These are phyloP conservation scores for Myiothlypis chrysogaster DNA, from an alignment of 2,797 vertebrate species.

Conservation along the genomic window DNA sequence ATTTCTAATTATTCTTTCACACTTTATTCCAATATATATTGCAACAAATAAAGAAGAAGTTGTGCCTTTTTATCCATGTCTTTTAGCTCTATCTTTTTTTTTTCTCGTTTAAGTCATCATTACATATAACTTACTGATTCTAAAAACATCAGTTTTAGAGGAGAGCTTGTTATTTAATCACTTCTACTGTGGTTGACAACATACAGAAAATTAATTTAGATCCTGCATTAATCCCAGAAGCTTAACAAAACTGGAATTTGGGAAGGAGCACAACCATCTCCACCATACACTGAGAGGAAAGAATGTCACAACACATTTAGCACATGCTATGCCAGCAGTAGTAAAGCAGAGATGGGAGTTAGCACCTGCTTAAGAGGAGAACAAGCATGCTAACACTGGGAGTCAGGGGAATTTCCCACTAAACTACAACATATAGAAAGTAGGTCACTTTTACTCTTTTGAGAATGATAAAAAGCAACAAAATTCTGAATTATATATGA, in stretches of 20 bases:
- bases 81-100: background rate
- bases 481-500: conserved; percentile 60
- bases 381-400: conserved; percentile 26
- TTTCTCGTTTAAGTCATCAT: background rate
- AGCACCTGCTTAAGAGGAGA: conserved; percentile 59
- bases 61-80: background rate
- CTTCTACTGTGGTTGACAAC: background rate
- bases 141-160: background rate
- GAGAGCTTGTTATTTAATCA: background rate
- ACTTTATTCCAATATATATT: background rate
- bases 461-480: conserved; percentile 48
- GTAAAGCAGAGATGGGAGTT: conserved; percentile 61
- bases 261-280: conserved; percentile 6
- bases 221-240: conserved; percentile 40
- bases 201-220: conserved; percentile 41
- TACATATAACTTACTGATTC: background rate
- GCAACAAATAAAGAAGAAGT: background rate
- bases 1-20: background rate
- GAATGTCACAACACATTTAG: conserved; percentile 55
- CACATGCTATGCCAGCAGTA: conserved; percentile 35
- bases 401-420: conserved; percentile 38
- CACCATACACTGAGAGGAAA: background rate
- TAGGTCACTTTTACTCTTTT: conserved; percentile 57
- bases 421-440: conserved; percentile 47
- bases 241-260: conserved; percentile 23